Percentiles rank a stretch among this genome's conserved stretches.
Conservation (phyloP, 2,797 vertebrate species). For the Molossus alvarezi region DNA sequence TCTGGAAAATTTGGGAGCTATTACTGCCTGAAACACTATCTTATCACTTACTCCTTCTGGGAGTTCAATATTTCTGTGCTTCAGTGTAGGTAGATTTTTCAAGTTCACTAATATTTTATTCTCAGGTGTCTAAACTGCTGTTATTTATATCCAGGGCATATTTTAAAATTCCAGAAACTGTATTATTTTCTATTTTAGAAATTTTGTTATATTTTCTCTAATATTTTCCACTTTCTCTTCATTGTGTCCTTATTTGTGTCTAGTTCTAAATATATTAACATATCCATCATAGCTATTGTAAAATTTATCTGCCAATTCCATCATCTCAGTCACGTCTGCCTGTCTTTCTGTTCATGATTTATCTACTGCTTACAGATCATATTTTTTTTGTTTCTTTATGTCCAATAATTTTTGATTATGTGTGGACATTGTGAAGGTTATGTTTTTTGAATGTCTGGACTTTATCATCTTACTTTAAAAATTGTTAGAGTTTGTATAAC, state of each 20-base stretch:
- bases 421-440: background rate
- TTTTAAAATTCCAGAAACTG: background rate
- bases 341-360: background rate
- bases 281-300: background rate
- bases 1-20: background rate
- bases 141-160: background rate
- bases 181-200: background rate
- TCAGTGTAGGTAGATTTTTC: background rate
- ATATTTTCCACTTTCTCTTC: background rate
- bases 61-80: background rate
- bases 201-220: background rate
- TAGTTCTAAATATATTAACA: slow-evolving; percentile 12
- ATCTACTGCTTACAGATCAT: background rate
- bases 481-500: background rate
- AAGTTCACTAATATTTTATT: background rate
- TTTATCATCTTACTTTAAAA: background rate
- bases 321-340: background rate
- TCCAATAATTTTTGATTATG: background rate
- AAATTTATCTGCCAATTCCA: background rate
- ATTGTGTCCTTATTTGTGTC: background rate
- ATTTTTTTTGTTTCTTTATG: background rate
- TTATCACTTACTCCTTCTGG: background rate
- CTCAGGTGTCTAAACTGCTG: background rate
- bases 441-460: background rate
- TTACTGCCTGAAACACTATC: background rate